These are phyloP conservation scores for Cryptocephalus moraei DNA, from an alignment of 2,888 invertebrate species.

Conservation along the genomic window DNA sequence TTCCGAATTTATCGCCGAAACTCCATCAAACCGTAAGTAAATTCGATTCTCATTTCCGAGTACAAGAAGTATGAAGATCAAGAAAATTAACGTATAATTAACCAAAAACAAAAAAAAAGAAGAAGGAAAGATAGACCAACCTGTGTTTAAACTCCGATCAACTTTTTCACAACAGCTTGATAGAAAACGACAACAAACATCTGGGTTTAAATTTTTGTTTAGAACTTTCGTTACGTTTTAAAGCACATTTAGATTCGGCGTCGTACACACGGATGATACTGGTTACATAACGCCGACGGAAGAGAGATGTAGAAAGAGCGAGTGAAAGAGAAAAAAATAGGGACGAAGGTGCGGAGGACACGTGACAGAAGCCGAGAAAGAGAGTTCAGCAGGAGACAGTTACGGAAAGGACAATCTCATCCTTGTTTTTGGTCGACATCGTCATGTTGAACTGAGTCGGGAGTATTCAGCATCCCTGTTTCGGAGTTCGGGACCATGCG, in stretches of 20 bases:
- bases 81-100: too few species aligned
- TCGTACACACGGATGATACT: constrained; percentile 1
- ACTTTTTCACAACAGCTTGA: too few species aligned
- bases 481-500: constrained; percentile 22
- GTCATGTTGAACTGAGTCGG: constrained; percentile 14
- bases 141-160: too few species aligned
- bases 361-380: constrained; percentile 7
- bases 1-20: too few species aligned
- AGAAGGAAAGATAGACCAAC: too few species aligned
- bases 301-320: neutral
- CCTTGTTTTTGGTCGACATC: constrained; percentile 18
- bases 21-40: too few species aligned
- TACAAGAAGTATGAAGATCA: too few species aligned
- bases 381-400: constrained; percentile 6
- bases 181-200: too few species aligned
- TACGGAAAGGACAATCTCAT: constrained; percentile 12
- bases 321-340: constrained; percentile 3
- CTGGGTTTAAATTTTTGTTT: neutral
- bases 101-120: too few species aligned
- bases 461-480: constrained; percentile 25
- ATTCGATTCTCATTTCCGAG: too few species aligned
- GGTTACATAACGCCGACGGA: constrained; percentile 7
- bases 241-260: constrained; percentile 8
- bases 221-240: constrained; percentile 10
- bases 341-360: neutral